These are phyloP conservation scores for Pangasius sanitwongsei DNA, from an alignment of 2,797 vertebrate species.

Conservation along the genomic window DNA sequence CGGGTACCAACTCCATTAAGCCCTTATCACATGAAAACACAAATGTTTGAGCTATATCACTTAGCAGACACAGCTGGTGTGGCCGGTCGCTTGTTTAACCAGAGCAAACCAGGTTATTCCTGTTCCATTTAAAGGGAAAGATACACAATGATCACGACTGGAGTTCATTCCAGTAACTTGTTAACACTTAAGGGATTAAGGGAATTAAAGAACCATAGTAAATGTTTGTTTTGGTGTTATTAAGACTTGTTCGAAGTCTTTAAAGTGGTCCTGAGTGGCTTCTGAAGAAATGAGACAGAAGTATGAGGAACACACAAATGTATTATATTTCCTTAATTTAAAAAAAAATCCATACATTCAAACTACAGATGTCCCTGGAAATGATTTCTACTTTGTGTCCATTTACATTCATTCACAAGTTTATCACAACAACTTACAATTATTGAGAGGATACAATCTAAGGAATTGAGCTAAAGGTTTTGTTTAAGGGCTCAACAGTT, in stretches of 20 bases:
- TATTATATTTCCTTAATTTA: not conserved
- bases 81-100: conserved; percentile 62
- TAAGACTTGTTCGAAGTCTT: not conserved
- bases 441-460: not conserved
- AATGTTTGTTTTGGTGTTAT: not conserved
- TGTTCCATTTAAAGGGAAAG: conserved; percentile 60
- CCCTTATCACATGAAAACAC: conserved; percentile 76
- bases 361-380: not conserved
- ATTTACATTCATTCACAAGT: not conserved
- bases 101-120: conserved; percentile 66
- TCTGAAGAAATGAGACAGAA: not conserved
- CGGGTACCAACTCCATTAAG: conserved; percentile 71
- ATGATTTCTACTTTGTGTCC: not conserved
- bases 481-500: not conserved
- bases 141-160: conserved; percentile 40
- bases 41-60: conserved; percentile 68
- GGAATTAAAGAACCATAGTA: conserved; percentile 32
- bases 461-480: not conserved
- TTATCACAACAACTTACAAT: too few relatives aligned
- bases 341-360: too few relatives aligned
- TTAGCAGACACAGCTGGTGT: conserved; percentile 72
- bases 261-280: not conserved
- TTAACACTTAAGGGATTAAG: conserved; percentile 57
- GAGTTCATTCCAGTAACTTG: conserved; percentile 54
- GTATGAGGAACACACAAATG: not conserved